Conservation (phyloP, 2,797 vertebrate genomes). For the Syngnathus acus region DNA sequence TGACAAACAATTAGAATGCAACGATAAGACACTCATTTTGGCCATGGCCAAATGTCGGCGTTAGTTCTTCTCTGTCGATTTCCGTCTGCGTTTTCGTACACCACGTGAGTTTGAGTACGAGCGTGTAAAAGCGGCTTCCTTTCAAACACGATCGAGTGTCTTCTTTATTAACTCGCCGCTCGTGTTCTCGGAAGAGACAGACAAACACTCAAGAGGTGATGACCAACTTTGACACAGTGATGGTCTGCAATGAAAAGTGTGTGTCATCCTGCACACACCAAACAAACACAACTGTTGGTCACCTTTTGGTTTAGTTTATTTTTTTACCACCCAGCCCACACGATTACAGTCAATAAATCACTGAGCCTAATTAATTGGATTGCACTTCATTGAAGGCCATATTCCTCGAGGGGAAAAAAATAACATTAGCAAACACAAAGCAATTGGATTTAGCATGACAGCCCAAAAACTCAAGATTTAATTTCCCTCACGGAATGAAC, state of each 20-base stretch:
- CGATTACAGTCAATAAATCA: neutral
- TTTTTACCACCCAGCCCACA: neutral
- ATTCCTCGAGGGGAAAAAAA: neutral
- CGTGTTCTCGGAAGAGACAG: slow-evolving; percentile 12
- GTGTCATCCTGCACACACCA: neutral
- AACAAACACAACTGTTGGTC: neutral
- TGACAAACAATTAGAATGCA: neutral
- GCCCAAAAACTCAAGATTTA: neutral
- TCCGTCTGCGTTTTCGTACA: slow-evolving; percentile 11
- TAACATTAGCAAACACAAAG: neutral
- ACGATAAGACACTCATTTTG: neutral
- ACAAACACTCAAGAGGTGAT: slow-evolving; percentile 38
- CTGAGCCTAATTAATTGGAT: neutral
- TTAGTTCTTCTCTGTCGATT: neutral
- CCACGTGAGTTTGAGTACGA: slow-evolving; percentile 30
- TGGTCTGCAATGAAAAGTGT: neutral
- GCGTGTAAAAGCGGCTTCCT: slow-evolving; percentile 15
- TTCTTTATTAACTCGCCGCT: slow-evolving; percentile 41
- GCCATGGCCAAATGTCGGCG: neutral
- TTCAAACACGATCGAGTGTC: slow-evolving; percentile 35
- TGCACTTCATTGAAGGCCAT: neutral
- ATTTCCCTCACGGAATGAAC: neutral
- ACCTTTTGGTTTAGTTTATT: no score
- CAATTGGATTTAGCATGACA: neutral
- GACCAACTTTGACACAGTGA: slow-evolving; percentile 17